A percentile compares a stretch with the other conserved stretches of the same genome.
Conservation (phyloP, 1,140 invertebrate species). For the Cataglyphis hispanica region DNA sequence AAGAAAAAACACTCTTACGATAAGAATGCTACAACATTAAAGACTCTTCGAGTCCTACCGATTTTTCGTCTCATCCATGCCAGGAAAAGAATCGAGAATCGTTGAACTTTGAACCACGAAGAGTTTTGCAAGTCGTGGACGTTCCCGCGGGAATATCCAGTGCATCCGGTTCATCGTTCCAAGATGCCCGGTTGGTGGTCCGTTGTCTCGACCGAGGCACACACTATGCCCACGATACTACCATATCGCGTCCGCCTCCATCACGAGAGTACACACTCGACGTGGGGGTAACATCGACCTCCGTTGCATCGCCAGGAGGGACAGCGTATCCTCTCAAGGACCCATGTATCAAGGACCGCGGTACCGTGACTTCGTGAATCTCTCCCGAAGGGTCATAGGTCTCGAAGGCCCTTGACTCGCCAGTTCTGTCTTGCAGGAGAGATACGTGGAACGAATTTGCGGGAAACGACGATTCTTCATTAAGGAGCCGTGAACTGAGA, state of each 20-base stretch:
- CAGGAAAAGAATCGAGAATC: background rate
- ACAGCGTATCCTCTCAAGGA: conserved; percentile 61
- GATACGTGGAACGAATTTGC: conserved; percentile 55
- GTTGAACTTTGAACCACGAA: conserved; percentile 52
- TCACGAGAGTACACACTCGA: conserved; percentile 46
- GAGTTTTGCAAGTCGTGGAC: conserved; percentile 37
- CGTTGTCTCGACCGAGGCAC: conserved; percentile 46
- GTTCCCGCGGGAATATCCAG: conserved; percentile 40
- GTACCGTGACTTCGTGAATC: conserved; percentile 53
- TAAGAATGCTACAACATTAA: background rate
- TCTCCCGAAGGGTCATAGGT: conserved; percentile 59
- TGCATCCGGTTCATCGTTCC: conserved; percentile 64
- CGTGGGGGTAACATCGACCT: conserved; percentile 52
- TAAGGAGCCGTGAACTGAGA: conserved; percentile 6
- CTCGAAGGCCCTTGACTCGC: conserved; percentile 53
- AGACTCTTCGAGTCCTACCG: background rate
- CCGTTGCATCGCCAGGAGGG: conserved; percentile 56
- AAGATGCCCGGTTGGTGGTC: conserved; percentile 61
- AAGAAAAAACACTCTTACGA: background rate
- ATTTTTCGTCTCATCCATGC: background rate
- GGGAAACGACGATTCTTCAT: conserved; percentile 61
- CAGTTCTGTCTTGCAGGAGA: conserved; percentile 44
- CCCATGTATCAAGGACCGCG: conserved; percentile 50
- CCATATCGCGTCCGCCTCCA: conserved; percentile 55
- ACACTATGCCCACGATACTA: conserved; percentile 55